Evolutionary conservation across 2,113 vertebrate species (phyloP).

Genomic region (Rhadina sibilatrix): DNA sequence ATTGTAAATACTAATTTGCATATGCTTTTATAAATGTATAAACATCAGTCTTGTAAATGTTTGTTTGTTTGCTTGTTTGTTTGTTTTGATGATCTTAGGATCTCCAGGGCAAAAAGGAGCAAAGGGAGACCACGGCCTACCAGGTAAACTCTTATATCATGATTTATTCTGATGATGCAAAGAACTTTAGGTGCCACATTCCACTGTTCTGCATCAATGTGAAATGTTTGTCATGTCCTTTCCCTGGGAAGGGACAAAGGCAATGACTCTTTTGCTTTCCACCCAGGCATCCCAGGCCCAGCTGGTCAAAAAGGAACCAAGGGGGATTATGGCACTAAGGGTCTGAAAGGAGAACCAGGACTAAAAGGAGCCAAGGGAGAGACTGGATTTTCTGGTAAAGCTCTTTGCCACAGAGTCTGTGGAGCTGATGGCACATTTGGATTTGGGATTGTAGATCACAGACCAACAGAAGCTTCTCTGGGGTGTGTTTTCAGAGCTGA

Average conservation of each 20-base stretch:
- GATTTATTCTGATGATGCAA: neutral
- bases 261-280: neutral
- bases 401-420: neutral
- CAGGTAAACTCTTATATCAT: slow-evolving; percentile 55
- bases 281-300: neutral
- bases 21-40: slow-evolving; percentile 49
- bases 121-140: slow-evolving; percentile 55
- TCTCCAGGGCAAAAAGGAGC: slow-evolving; percentile 63
- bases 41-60: neutral
- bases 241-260: neutral
- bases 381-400: neutral
- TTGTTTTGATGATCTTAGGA: slow-evolving; percentile 62
- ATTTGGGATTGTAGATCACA: neutral
- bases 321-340: neutral
- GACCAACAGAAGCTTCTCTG: neutral
- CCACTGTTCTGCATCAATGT: neutral
- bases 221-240: neutral
- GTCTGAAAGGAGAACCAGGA: slow-evolving; percentile 41
- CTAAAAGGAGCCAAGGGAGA: slow-evolving; percentile 37
- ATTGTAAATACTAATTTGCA: neutral
- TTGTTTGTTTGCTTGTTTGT: neutral
- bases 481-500: neutral
- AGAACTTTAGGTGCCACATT: neutral
- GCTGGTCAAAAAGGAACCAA: slow-evolving; percentile 27
- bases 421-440: neutral